These are phyloP conservation scores for Leucania comma DNA, from an alignment of 2,888 invertebrate species.

Conservation along the genomic window DNA sequence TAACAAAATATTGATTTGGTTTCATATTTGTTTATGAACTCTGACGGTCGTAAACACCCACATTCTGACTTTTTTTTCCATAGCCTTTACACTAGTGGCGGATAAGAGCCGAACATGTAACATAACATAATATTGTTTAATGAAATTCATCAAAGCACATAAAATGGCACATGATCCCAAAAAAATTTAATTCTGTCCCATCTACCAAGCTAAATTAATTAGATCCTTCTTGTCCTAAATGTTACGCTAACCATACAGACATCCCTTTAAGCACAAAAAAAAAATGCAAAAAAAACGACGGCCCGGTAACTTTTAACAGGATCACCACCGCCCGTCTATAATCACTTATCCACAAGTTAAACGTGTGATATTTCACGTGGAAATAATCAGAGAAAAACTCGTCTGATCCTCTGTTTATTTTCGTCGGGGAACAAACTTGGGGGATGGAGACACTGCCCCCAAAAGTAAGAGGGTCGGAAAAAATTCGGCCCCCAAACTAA, in stretches of 20 bases:
- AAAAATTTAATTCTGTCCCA: slow-evolving; percentile 16
- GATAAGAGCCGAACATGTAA: too few species aligned
- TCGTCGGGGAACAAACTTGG: slow-evolving; percentile 68
- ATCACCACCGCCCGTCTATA: slow-evolving; percentile 44
- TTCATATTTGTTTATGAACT: too few species aligned
- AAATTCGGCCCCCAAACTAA: slow-evolving; percentile 82
- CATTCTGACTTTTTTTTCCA: too few species aligned
- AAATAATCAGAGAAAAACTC: slow-evolving; percentile 76
- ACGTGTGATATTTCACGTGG: slow-evolving; percentile 71
- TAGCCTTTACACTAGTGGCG: too few species aligned
- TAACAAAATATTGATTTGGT: too few species aligned
- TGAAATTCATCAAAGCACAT: too few species aligned
- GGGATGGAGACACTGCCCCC: slow-evolving; percentile 70
- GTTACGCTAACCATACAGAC: slow-evolving; percentile 10
- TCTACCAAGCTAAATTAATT: slow-evolving; percentile 12
- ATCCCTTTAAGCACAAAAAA: slow-evolving; percentile 19
- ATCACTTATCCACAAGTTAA: slow-evolving; percentile 49
- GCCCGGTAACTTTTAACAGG: slow-evolving; percentile 42
- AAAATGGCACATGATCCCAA: neutral
- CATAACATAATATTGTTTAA: too few species aligned
- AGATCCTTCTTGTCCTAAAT: slow-evolving; percentile 30
- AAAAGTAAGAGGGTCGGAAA: slow-evolving; percentile 79
- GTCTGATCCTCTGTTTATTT: slow-evolving; percentile 81
- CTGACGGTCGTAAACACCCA: too few species aligned
- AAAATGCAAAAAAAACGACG: slow-evolving; percentile 25